phyloP scores from a whole-genome alignment of 1,140 invertebrate genomes.

The Drosophila sucinea region DNA sequence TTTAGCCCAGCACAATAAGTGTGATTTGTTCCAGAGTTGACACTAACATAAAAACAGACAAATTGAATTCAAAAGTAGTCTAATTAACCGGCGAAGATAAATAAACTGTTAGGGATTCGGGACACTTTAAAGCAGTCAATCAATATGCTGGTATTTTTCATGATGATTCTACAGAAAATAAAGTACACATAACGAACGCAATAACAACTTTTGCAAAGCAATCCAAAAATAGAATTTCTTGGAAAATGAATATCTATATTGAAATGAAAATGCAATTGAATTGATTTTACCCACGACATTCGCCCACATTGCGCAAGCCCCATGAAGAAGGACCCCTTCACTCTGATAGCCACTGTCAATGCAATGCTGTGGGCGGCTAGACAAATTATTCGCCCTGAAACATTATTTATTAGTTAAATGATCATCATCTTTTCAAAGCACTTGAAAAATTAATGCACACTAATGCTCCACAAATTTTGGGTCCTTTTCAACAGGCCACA shows the following conservation, averaged over 20 bases:
- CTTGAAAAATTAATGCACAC: conserved; percentile 61
- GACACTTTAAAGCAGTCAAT: neutral
- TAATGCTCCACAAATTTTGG: conserved; percentile 63
- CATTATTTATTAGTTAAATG: conserved; percentile 52
- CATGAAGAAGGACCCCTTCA: neutral
- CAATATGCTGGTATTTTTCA: neutral
- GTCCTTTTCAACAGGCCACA: conserved; percentile 30
- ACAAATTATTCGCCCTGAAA: neutral
- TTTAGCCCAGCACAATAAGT: neutral
- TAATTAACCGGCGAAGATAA: neutral
- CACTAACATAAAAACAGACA: neutral
- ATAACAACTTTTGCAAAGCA: neutral
- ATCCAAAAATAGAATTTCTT: conserved; percentile 13
- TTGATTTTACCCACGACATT: conserved; percentile 5
- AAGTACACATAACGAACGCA: neutral
- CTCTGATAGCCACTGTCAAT: neutral
- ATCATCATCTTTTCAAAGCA: conserved; percentile 50
- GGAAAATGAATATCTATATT: neutral
- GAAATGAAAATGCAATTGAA: conserved; percentile 32
- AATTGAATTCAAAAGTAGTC: neutral
- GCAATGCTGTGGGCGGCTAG: neutral
- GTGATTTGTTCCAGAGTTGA: neutral
- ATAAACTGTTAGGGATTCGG: neutral
- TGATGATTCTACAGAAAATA: no score
- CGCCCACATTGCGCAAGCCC: conserved; percentile 27